Evolutionary conservation across 2,888 invertebrate species (phyloP).

Genomic region (Ashinkailepas kermadecensis): DNA sequence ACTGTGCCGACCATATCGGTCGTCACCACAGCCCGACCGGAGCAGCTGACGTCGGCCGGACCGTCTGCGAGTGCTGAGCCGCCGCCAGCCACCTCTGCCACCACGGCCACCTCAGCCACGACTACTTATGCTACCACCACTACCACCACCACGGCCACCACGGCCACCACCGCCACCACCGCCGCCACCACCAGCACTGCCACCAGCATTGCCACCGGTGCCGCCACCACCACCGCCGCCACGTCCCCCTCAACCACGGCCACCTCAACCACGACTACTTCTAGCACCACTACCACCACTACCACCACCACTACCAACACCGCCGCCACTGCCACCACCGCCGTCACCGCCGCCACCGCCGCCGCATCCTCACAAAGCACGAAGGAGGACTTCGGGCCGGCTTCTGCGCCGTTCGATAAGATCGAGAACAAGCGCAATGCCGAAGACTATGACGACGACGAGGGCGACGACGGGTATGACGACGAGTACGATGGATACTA

Average conservation of each 20-base stretch:
- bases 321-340: too few species aligned
- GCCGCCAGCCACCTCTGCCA: not conserved
- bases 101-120: not conserved
- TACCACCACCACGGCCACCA: not conserved
- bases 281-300: too few species aligned
- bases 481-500: not conserved
- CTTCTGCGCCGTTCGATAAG: not conserved
- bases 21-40: not conserved
- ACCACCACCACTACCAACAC: too few species aligned
- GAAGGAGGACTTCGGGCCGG: too few species aligned
- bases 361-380: too few species aligned
- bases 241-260: too few species aligned
- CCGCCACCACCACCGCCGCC: too few species aligned
- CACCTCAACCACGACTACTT: too few species aligned
- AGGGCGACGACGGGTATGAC: not conserved
- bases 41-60: too few species aligned
- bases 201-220: not conserved
- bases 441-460: not conserved
- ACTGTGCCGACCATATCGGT: not conserved
- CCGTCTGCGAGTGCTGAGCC: too few species aligned
- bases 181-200: not conserved
- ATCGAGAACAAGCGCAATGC: not conserved
- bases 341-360: too few species aligned
- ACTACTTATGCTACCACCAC: too few species aligned
- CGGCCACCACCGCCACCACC: not conserved